phyloP scores from a whole-genome alignment of 2,888 invertebrate genomes.

The Acanthoscelides obtectus region DNA sequence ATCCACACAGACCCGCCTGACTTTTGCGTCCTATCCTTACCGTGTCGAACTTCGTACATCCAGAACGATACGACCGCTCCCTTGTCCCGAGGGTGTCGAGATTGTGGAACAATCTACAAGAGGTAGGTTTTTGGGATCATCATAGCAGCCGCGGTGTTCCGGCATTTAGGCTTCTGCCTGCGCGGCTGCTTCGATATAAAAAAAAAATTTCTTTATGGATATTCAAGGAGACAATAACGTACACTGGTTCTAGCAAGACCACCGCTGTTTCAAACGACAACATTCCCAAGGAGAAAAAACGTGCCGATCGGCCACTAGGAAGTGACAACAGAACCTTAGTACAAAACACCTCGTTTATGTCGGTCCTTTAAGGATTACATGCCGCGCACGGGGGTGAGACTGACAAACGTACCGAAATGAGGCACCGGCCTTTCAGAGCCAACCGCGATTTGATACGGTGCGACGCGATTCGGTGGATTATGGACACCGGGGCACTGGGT shows the following conservation, averaged over 20 bases:
- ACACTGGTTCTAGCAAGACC: not conserved
- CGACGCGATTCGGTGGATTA: not conserved
- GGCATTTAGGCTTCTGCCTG: no score
- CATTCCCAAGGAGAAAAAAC: not conserved
- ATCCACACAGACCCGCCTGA: no score
- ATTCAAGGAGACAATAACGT: not conserved
- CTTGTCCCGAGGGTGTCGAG: no score
- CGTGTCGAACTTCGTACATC: no score
- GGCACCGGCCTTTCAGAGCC: not conserved
- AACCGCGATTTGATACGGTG: not conserved
- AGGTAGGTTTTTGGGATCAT: no score
- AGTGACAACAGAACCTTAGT: not conserved
- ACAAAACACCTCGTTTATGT: not conserved
- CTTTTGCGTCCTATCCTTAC: no score
- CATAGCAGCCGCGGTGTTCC: no score
- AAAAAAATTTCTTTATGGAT: no score
- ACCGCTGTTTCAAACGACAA: not conserved
- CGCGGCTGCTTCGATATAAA: no score
- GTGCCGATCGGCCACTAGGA: not conserved
- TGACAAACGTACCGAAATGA: not conserved
- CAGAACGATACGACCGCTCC: no score
- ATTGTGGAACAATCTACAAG: no score
- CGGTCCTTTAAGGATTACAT: not conserved
- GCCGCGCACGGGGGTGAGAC: not conserved
- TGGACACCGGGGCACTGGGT: not conserved